Percentiles rank a stretch among this genome's conserved stretches.
Evolutionary conservation across 2,113 vertebrate species (phyloP).

Genomic region (Brevimyrus niger): DNA sequence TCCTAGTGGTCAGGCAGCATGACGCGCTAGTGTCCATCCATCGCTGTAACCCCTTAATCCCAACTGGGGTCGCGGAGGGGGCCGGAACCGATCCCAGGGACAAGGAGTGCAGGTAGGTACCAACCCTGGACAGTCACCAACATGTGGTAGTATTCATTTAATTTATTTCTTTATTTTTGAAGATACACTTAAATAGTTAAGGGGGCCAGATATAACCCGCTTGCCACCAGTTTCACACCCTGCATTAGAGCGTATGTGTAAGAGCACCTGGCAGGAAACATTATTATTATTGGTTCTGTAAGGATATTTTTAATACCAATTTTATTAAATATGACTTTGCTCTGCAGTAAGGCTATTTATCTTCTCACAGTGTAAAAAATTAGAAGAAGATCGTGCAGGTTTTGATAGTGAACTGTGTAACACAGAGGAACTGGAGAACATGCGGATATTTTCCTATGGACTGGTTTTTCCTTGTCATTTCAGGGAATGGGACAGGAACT

Average conservation of each 20-base stretch:
- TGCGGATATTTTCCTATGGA: not conserved
- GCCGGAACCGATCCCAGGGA: no score
- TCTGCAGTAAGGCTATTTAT: not conserved
- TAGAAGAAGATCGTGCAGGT: not conserved
- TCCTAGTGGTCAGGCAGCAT: no score
- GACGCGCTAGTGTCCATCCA: no score
- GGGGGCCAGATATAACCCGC: not conserved
- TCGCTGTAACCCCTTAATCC: no score
- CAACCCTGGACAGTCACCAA: no score
- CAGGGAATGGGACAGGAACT: not conserved
- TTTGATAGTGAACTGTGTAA: not conserved
- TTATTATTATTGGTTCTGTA: not conserved
- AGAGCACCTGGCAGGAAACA: not conserved
- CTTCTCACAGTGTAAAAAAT: not conserved
- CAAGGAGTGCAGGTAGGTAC: no score
- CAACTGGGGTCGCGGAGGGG: no score
- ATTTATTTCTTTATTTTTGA: not conserved
- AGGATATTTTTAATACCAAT: not conserved
- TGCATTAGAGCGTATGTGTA: not conserved
- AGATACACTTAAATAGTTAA: not conserved
- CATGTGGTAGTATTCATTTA: not conserved
- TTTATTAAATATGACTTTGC: not conserved
- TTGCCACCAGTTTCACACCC: not conserved
- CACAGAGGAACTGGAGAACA: not conserved
- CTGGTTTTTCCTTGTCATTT: not conserved